Evolutionary conservation across 2,113 vertebrate species (phyloP).

Genomic region (Hemiprocne comata): DNA sequence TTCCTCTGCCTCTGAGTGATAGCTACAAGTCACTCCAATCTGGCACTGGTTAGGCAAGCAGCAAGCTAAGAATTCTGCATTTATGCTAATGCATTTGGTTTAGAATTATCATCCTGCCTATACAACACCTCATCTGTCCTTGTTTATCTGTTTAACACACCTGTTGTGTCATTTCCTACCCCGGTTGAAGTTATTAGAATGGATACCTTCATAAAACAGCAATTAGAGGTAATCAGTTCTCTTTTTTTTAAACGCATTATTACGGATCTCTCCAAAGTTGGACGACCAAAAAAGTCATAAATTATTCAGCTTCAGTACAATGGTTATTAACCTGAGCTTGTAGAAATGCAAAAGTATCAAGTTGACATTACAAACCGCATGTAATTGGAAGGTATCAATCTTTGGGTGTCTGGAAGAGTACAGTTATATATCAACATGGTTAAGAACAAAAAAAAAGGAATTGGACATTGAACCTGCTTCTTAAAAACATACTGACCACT

Average conservation of each 20-base stretch:
- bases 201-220: background rate
- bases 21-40: conserved; percentile 67
- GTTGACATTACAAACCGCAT: background rate
- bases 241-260: background rate
- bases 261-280: background rate
- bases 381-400: conserved; percentile 31
- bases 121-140: conserved; percentile 1
- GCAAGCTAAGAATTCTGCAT: conserved; percentile 49
- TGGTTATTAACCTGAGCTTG: background rate
- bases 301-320: background rate
- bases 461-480: background rate
- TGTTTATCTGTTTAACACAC: background rate
- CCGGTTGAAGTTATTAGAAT: background rate
- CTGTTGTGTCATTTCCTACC: background rate
- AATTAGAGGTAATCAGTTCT: background rate
- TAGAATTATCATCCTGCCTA: background rate
- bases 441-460: background rate
- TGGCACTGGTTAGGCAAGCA: conserved; percentile 59
- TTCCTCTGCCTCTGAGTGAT: conserved; percentile 68
- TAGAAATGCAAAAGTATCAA: background rate
- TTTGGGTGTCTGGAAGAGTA: background rate
- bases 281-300: background rate
- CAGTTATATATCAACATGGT: background rate
- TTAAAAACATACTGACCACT: background rate
- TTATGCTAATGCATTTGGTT: conserved; percentile 54